Percentiles rank a stretch among this genome's conserved stretches.
Evolutionary conservation across 1,140 invertebrate genomes (phyloP).

Genomic region (Apis dorsata): DNA sequence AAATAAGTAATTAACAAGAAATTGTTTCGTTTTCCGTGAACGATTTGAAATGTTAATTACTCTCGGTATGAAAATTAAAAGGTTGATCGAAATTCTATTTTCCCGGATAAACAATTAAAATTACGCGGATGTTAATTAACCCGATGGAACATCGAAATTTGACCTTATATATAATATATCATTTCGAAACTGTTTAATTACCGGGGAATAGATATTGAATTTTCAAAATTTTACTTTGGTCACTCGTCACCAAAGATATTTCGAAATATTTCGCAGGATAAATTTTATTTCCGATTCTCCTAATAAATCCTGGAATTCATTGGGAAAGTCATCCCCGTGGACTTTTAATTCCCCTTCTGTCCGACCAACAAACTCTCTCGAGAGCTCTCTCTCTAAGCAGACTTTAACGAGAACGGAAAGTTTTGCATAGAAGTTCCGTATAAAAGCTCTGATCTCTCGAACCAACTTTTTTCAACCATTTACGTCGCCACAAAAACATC

Average conservation of each 20-base stretch:
- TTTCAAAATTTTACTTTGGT: too few species aligned
- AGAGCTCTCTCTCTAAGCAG: slow-evolving; percentile 17
- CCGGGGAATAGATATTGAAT: too few species aligned
- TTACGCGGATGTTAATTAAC: too few species aligned
- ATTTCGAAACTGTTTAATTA: too few species aligned
- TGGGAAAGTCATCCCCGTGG: neutral
- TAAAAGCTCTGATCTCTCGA: neutral
- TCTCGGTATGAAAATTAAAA: too few species aligned
- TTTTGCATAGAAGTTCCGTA: slow-evolving; percentile 47
- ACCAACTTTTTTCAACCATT: neutral
- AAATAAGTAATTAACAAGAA: too few species aligned
- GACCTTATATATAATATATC: too few species aligned
- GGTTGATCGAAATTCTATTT: too few species aligned
- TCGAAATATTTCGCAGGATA: neutral
- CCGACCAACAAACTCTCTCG: neutral
- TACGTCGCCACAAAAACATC: neutral
- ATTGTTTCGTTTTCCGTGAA: too few species aligned
- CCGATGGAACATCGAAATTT: too few species aligned
- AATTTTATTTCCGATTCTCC: neutral
- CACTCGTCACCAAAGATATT: neutral
- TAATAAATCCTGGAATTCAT: slow-evolving; percentile 22
- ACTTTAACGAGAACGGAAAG: slow-evolving; percentile 57
- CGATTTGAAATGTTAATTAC: too few species aligned
- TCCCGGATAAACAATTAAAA: too few species aligned
- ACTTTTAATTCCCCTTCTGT: slow-evolving; percentile 37